Evolutionary conservation across 2,797 vertebrate genomes (phyloP), one percentile per base, ranked within the genome.

Genomic region (Denticeps clupeoides): DNA sequence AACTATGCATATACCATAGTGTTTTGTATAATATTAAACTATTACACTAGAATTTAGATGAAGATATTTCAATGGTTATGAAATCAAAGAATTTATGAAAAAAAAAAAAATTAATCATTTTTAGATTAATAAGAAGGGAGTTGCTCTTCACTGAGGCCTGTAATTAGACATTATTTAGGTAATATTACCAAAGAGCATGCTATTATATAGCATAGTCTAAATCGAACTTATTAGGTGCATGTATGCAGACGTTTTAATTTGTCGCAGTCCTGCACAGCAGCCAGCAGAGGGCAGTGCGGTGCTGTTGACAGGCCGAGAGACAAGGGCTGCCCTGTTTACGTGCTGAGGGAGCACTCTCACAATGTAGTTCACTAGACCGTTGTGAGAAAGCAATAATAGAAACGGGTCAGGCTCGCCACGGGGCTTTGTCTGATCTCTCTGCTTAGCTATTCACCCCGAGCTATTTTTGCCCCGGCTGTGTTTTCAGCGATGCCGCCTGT

Each of bases 201-300:
- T n/a, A n/a, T n/a, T n/a, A n/a, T n/a, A n/a, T n/a, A n/a, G n/a
- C n/a, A n/a, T n/a, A n/a, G n/a, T n/a, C n/a, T n/a, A n/a, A n/a
- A 42, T 41, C 15, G 16, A 13, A 19, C 33, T 18, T 18, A 19
- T 5, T 35, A 38, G 3, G 18, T 38, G 21, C 9, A n/a, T n/a
- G n/a, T n/a, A n/a, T 37, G 9, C 35, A 19, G 18, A 11, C 11
- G 19, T 5, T 19, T 21, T 38, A 19, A 21, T 4, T 18, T 4
- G n/a, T 3, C 19, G 18, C 10, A 4, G 11, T 53, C 52, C 23
- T 25, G 29, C 3, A 5, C 19, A 4, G 2, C 9, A 15, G 13
- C 61, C 82, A 76, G 67, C 67, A 84, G 82, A 70, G 67, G 77
- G 59, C 79, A 72, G 69, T 47, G 60, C 9, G 11, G 19, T 35